Evolutionary conservation across 2,888 invertebrate genomes (phyloP).

Genomic region (Drosophila mayaguana): DNA sequence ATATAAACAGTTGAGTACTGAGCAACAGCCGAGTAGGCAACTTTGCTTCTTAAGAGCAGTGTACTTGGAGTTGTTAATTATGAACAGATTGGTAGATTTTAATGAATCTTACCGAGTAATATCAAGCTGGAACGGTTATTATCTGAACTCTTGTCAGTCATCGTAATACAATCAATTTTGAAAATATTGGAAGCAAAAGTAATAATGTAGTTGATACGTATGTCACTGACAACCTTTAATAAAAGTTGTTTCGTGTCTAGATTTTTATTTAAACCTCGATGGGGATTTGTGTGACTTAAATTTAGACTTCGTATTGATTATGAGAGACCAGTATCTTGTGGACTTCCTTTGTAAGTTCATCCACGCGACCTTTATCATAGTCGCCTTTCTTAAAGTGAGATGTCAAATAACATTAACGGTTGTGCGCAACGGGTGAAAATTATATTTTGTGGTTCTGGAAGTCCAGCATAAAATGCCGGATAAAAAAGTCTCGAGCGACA

Average conservation of each 20-base stretch:
- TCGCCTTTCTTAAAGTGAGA: conserved; percentile 10
- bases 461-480: conserved; percentile 12
- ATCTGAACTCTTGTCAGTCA: conserved; percentile 27
- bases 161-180: conserved; percentile 23
- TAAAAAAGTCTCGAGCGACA: background rate
- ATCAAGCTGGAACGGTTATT: background rate
- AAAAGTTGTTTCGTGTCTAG: conserved; percentile 36
- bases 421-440: conserved; percentile 31
- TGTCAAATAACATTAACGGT: conserved; percentile 56
- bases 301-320: conserved; percentile 9
- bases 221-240: conserved; percentile 55
- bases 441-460: conserved; percentile 34
- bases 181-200: conserved; percentile 9
- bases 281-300: background rate
- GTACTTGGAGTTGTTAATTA: background rate
- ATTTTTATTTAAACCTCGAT: background rate
- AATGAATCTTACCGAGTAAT: background rate
- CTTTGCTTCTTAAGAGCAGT: too few species aligned
- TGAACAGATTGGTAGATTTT: background rate
- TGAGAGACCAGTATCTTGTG: conserved; percentile 34
- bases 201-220: background rate
- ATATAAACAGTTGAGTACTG: background rate
- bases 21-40: too few species aligned
- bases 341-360: conserved; percentile 8
- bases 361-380: conserved; percentile 40